Evolutionary conservation across 2,888 invertebrate species (phyloP).

Genomic region (Nemoura dubitans): DNA sequence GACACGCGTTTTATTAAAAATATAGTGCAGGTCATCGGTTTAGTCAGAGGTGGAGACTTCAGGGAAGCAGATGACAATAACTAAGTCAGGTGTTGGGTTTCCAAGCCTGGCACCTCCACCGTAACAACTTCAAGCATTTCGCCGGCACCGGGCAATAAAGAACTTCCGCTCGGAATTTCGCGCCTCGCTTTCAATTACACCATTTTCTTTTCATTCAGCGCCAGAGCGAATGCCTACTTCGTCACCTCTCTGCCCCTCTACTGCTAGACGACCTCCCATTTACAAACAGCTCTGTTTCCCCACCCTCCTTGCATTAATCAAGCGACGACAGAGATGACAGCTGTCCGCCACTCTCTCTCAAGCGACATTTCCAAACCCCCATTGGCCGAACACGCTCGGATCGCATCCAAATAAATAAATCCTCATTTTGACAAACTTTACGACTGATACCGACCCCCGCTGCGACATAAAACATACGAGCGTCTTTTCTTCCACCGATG

Average conservation of each 20-base stretch:
- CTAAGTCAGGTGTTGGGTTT: neutral
- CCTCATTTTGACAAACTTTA: conserved; percentile 2
- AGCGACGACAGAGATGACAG: neutral
- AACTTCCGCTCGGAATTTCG: neutral
- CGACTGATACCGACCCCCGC: neutral
- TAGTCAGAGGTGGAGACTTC: neutral
- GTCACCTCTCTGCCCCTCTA: neutral
- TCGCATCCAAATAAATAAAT: conserved; percentile 12
- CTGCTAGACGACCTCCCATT: neutral
- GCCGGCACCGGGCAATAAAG: neutral
- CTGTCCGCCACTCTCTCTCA: neutral
- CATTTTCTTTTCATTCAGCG: neutral
- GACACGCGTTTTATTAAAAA: neutral
- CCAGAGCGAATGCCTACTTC: neutral
- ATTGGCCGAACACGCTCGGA: neutral
- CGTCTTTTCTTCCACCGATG: conserved; percentile 4
- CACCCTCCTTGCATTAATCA: neutral
- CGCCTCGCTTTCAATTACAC: neutral
- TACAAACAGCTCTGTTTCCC: neutral
- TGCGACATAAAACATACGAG: conserved; percentile 4
- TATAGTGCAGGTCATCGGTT: neutral
- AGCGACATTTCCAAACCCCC: neutral
- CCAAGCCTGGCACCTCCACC: neutral
- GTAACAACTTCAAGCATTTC: neutral
- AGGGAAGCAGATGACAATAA: neutral